These are phyloP conservation scores for Amphipyra tragopoginis DNA, from an alignment of 2,888 invertebrate species.

Conservation along the genomic window DNA sequence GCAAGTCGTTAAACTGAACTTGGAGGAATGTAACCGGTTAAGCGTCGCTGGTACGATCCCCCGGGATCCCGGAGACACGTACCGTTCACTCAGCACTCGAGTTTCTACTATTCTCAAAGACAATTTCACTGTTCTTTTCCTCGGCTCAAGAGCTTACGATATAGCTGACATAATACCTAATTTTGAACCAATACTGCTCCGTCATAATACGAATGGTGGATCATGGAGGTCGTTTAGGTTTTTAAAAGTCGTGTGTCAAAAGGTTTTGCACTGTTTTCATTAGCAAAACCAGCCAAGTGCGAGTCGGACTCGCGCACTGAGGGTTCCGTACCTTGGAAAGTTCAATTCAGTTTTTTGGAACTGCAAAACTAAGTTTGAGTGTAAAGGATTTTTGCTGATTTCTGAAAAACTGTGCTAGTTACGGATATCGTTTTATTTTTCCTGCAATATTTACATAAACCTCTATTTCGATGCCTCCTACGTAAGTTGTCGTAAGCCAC, in stretches of 20 bases:
- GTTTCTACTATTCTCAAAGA: conserved; percentile 80
- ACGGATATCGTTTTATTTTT: too few relatives aligned
- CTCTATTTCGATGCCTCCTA: too few relatives aligned
- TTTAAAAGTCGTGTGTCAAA: background rate
- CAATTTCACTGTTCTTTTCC: conserved; percentile 79
- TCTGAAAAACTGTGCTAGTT: too few relatives aligned
- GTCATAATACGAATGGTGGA: conserved; percentile 14
- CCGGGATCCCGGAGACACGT: conserved; percentile 77
- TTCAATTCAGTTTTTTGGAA: too few relatives aligned
- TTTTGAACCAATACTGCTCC: conserved; percentile 62
- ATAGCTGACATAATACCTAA: conserved; percentile 75
- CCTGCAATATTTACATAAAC: too few relatives aligned
- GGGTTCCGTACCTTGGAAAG: too few relatives aligned
- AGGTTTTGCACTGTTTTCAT: background rate
- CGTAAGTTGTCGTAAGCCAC: too few relatives aligned
- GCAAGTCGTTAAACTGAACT: conserved; percentile 71
- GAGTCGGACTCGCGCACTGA: too few relatives aligned
- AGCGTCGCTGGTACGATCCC: conserved; percentile 73
- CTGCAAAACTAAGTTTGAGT: too few relatives aligned
- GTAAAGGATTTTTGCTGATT: too few relatives aligned
- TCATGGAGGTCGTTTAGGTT: background rate
- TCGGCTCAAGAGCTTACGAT: conserved; percentile 72
- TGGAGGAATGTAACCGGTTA: conserved; percentile 78
- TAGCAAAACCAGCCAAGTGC: too few relatives aligned
- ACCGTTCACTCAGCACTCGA: conserved; percentile 79